These are phyloP conservation scores for Danio choprae DNA, from an alignment of 2,797 vertebrate species.

Conservation along the genomic window DNA sequence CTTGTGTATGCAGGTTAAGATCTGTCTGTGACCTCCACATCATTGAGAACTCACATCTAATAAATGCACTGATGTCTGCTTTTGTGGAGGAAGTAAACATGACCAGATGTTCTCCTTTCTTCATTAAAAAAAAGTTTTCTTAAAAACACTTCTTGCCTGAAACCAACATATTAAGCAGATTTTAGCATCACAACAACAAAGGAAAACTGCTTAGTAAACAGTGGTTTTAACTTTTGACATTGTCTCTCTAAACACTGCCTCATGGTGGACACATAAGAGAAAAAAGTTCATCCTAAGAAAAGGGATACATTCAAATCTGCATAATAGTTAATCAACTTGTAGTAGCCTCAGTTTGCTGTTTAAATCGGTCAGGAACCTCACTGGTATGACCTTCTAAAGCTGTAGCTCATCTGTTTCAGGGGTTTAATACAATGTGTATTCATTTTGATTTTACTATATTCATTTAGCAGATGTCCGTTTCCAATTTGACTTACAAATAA, in stretches of 20 bases:
- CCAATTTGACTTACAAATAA: too few species aligned
- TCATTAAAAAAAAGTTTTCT: background rate
- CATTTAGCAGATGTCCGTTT: too few species aligned
- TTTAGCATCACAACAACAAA: conserved; percentile 6
- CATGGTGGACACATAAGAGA: background rate
- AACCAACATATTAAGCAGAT: conserved; percentile 18
- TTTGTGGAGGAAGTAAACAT: conserved; percentile 15
- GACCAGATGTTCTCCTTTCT: background rate
- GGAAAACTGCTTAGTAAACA: conserved; percentile 1
- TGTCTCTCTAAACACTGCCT: conserved; percentile 14
- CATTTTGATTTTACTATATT: too few species aligned
- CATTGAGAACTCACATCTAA: conserved; percentile 32
- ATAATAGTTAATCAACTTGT: too few species aligned
- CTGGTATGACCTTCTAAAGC: too few species aligned
- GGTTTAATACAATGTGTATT: too few species aligned
- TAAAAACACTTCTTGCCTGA: background rate
- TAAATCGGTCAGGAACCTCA: too few species aligned
- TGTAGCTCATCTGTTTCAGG: too few species aligned
- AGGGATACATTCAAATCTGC: background rate
- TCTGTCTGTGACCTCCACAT: conserved; percentile 8
- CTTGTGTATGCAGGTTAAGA: conserved; percentile 6
- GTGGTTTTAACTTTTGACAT: conserved; percentile 24
- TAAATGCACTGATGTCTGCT: background rate
- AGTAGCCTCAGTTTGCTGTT: too few species aligned
- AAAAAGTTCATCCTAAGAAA: background rate